Conservation (phyloP, 2,113 vertebrate genomes). For the Urocitellus parryii region DNA sequence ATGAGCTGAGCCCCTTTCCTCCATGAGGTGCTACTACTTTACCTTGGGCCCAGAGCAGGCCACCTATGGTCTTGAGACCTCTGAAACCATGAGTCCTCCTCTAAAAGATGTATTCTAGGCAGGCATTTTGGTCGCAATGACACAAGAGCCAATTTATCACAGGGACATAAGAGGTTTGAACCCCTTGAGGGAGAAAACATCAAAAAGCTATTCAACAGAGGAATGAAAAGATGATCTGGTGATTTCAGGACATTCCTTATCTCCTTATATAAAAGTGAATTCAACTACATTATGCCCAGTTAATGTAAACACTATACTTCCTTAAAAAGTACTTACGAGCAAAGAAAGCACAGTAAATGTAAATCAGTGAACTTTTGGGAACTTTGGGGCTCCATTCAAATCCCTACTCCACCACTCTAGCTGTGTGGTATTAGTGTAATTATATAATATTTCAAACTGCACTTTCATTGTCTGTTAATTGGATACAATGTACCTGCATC, state of each 20-base stretch:
- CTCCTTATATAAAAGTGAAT: background rate
- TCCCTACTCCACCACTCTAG: background rate
- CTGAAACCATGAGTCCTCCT: no score
- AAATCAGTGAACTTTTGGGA: background rate
- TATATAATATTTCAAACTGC: background rate
- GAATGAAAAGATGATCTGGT: background rate
- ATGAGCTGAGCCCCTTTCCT: no score
- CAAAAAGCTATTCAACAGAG: background rate
- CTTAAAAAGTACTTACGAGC: background rate
- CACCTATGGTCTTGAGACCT: no score
- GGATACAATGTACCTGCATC: background rate
- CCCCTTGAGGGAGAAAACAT: background rate
- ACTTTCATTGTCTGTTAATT: background rate
- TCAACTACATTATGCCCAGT: background rate
- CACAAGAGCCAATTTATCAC: no score
- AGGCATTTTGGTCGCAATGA: no score
- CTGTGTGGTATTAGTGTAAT: background rate
- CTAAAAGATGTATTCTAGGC: no score
- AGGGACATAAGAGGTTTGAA: background rate
- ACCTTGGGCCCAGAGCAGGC: no score
- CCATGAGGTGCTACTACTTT: no score
- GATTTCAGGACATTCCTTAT: background rate
- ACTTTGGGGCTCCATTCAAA: background rate
- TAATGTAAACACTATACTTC: background rate
- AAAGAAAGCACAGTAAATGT: background rate